phyloP scores from a whole-genome alignment of 1,140 invertebrate genomes.

The Bicyclus anynana region DNA sequence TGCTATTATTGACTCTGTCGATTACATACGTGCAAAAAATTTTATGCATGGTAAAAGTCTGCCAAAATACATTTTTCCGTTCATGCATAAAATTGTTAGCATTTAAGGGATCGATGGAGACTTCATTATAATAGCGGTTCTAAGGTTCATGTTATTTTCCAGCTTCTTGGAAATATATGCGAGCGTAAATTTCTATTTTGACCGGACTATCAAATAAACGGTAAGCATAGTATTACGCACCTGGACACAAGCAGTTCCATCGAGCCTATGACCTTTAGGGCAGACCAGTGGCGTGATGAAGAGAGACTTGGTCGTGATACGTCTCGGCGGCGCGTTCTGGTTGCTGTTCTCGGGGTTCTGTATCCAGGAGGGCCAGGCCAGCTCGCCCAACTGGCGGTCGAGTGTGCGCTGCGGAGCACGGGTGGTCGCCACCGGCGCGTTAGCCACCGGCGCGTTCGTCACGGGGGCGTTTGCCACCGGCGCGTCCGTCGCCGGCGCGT shows the following conservation, averaged over 20 bases:
- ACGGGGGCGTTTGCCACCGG: slow-evolving; percentile 48
- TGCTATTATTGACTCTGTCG: too few relatives aligned
- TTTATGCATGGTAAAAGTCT: too few relatives aligned
- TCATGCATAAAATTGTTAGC: too few relatives aligned
- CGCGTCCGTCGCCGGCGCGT: slow-evolving; percentile 9
- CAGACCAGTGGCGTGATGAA: slow-evolving; percentile 65
- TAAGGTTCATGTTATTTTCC: too few relatives aligned
- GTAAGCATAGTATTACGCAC: slow-evolving; percentile 27
- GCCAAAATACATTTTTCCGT: too few relatives aligned
- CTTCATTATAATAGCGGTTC: too few relatives aligned
- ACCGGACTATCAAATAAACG: too few relatives aligned
- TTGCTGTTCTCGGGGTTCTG: slow-evolving; percentile 59
- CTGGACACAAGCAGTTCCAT: slow-evolving; percentile 62
- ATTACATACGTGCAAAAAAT: too few relatives aligned
- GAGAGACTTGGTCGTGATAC: slow-evolving; percentile 67
- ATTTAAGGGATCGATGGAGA: too few relatives aligned
- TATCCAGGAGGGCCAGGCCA: slow-evolving; percentile 63
- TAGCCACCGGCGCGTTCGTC: slow-evolving; percentile 7
- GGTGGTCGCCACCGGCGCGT: slow-evolving; percentile 40
- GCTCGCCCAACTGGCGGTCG: slow-evolving; percentile 58
- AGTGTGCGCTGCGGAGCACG: slow-evolving; percentile 58
- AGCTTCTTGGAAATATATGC: too few relatives aligned
- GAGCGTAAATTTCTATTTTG: too few relatives aligned
- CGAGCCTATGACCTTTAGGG: slow-evolving; percentile 61
- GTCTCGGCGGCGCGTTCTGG: slow-evolving; percentile 57